A percentile compares a stretch with the other conserved stretches of the same genome.
These are phyloP conservation scores for Thyatira batis DNA, from an alignment of 2,888 invertebrate species.

Conservation along the genomic window DNA sequence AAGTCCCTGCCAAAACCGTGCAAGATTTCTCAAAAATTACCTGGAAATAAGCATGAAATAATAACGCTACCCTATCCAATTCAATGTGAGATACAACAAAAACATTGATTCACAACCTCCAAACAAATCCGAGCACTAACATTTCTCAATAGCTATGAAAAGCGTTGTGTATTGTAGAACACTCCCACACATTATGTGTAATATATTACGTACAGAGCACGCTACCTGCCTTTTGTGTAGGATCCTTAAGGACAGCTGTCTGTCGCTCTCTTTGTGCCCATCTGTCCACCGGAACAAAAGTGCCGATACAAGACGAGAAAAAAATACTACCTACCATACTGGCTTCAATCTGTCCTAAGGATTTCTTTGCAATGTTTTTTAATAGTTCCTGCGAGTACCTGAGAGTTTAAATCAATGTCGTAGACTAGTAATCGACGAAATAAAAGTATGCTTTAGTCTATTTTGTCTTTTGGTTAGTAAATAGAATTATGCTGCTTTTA, in stretches of 20 bases:
- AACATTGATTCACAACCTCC: neutral
- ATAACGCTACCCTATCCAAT: neutral
- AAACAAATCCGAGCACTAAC: neutral
- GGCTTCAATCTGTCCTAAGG: slow-evolving; percentile 13
- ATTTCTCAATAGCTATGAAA: neutral
- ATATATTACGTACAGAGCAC: slow-evolving; percentile 11
- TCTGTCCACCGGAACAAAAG: slow-evolving; percentile 22
- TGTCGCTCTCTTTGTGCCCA: slow-evolving; percentile 22
- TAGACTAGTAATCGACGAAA: slow-evolving; percentile 3
- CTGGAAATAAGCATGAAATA: neutral
- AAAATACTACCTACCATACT: slow-evolving; percentile 6
- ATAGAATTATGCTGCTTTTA: too few relatives aligned
- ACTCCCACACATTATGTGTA: slow-evolving; percentile 22
- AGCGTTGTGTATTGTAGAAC: neutral
- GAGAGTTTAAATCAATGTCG: neutral
- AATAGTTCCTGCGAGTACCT: neutral
- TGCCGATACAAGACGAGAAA: neutral
- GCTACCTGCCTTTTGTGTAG: slow-evolving; percentile 43
- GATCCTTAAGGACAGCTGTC: slow-evolving; percentile 35
- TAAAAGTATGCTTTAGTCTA: slow-evolving; percentile 1
- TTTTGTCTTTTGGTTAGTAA: too few relatives aligned
- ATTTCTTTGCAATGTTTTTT: slow-evolving; percentile 12
- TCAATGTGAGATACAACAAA: neutral
- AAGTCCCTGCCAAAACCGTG: too few relatives aligned
- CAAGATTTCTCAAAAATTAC: too few relatives aligned